phyloP scores from a whole-genome alignment of 1,140 invertebrate genomes.

The Glossosoma conforme region DNA sequence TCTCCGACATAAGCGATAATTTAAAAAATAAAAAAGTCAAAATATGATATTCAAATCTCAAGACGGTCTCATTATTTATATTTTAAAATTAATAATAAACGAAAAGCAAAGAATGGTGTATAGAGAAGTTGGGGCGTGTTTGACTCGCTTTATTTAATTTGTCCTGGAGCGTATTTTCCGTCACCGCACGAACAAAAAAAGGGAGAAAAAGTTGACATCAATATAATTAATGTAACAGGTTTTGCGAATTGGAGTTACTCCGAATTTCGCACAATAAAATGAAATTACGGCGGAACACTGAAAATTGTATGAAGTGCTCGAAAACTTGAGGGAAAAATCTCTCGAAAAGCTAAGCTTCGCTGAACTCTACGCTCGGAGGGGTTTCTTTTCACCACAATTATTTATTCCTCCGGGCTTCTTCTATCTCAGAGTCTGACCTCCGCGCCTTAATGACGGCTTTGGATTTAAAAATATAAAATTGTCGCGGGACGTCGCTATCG shows the following conservation, averaged over 20 bases:
- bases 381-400: slow-evolving; percentile 25
- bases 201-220: slow-evolving; percentile 9
- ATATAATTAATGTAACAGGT: slow-evolving; percentile 22
- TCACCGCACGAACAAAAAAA: background rate
- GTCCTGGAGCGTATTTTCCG: background rate
- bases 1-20: too few species aligned
- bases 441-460: slow-evolving; percentile 20
- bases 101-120: too few species aligned
- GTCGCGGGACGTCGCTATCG: slow-evolving; percentile 12
- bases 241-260: slow-evolving; percentile 9
- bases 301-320: slow-evolving; percentile 21
- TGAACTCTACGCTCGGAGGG: slow-evolving; percentile 12
- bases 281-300: slow-evolving; percentile 13
- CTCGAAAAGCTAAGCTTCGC: slow-evolving; percentile 15
- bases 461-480: slow-evolving; percentile 26
- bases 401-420: slow-evolving; percentile 14
- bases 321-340: slow-evolving; percentile 22
- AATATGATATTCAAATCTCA: too few species aligned
- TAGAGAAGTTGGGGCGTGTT: too few species aligned
- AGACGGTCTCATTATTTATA: too few species aligned
- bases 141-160: too few species aligned
- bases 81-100: too few species aligned
- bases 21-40: too few species aligned
- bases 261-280: slow-evolving; percentile 22
- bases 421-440: slow-evolving; percentile 3